Evolutionary conservation across 2,888 invertebrate genomes (phyloP).

Genomic region (Caenorhabditis imperialis): DNA sequence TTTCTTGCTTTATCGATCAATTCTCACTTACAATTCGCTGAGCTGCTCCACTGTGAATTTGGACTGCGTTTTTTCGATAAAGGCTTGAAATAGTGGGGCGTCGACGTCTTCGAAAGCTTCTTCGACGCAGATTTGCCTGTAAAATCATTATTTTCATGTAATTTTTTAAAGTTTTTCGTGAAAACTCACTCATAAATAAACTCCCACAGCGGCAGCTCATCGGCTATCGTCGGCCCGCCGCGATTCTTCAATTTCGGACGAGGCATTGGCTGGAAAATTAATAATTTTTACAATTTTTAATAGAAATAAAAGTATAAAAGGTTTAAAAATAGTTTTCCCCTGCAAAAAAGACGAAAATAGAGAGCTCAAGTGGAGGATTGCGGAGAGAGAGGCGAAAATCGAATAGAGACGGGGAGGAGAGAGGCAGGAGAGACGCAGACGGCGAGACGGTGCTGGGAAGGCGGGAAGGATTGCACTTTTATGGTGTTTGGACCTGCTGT

Average conservation of each 20-base stretch:
- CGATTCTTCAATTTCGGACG: constrained; percentile 12
- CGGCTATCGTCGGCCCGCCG: constrained; percentile 12
- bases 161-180: not conserved
- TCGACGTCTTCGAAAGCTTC: constrained; percentile 1
- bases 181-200: constrained; percentile 30
- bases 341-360: not conserved
- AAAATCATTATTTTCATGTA: not conserved
- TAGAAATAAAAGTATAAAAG: too few species aligned
- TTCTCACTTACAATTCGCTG: constrained; percentile 13
- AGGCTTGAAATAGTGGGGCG: not conserved
- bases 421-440: constrained; percentile 15
- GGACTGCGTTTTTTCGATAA: not conserved
- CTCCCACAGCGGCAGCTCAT: constrained; percentile 22
- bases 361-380: not conserved
- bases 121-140: not conserved
- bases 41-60: not conserved
- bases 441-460: constrained; percentile 2
- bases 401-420: too few species aligned
- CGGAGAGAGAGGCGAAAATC: too few species aligned
- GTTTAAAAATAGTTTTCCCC: not conserved
- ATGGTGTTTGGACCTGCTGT: too few species aligned
- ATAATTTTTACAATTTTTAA: too few species aligned
- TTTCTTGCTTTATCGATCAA: not conserved
- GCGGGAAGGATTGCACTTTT: too few species aligned
- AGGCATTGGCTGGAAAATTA: constrained; percentile 13